Percentiles rank a stretch among this genome's conserved stretches.
These are phyloP conservation scores for Chloebia gouldiae DNA, from an alignment of 2,113 vertebrate genomes.

Conservation along the genomic window DNA sequence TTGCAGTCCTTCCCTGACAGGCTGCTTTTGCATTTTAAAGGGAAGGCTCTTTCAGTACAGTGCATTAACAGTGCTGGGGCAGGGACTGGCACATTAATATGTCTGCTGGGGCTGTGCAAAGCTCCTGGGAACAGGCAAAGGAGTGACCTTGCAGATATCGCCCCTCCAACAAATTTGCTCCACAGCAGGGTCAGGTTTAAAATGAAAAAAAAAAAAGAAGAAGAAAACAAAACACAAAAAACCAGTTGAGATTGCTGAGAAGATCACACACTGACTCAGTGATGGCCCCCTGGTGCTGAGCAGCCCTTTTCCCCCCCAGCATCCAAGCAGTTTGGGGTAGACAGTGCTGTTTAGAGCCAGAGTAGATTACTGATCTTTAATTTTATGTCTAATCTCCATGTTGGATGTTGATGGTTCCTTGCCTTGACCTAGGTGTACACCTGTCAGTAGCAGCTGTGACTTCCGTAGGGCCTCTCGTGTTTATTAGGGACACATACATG, in stretches of 20 bases:
- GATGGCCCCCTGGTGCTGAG: background rate
- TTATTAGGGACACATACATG: conserved; percentile 7
- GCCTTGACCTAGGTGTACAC: background rate
- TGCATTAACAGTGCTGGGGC: conserved; percentile 30
- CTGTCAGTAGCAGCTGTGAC: conserved; percentile 59
- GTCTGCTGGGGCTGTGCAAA: background rate
- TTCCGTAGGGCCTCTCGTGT: background rate
- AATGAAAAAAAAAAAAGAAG: background rate
- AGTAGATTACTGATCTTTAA: background rate
- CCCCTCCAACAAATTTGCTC: background rate
- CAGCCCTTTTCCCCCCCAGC: background rate
- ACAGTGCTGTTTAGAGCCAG: background rate
- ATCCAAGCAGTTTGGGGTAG: background rate
- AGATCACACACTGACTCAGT: background rate
- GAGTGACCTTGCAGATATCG: background rate
- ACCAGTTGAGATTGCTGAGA: background rate
- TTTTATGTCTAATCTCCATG: background rate
- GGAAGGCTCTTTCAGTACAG: conserved; percentile 44
- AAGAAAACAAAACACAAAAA: background rate
- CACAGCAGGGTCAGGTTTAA: background rate
- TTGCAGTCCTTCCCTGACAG: conserved; percentile 55
- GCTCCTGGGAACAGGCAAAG: conserved; percentile 24
- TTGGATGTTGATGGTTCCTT: background rate
- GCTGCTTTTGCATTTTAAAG: conserved; percentile 66
- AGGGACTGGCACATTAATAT: conserved; percentile 27